phyloP scores from a whole-genome alignment of 2,888 invertebrate genomes.

The Physocephala rufipes region DNA sequence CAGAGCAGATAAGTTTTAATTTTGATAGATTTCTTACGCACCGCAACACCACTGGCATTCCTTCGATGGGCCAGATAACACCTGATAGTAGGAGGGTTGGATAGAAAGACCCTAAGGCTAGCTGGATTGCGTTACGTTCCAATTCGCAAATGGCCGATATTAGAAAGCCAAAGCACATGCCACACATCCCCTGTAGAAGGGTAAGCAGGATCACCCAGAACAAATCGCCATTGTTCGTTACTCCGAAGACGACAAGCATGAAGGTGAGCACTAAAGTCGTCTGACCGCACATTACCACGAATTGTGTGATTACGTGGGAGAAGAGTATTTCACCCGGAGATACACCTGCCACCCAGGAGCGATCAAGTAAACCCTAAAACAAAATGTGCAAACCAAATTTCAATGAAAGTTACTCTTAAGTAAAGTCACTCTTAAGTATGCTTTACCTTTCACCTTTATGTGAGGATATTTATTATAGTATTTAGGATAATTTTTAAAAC shows the following conservation, averaged over 20 bases:
- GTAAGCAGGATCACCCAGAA: slow-evolving; percentile 85
- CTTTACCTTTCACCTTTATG: background rate
- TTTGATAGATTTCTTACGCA: slow-evolving; percentile 44
- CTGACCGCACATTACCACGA: slow-evolving; percentile 94
- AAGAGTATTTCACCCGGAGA: slow-evolving; percentile 90
- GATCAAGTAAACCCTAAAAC: slow-evolving; percentile 78
- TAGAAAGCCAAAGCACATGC: slow-evolving; percentile 96
- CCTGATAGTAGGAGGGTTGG: slow-evolving; percentile 92
- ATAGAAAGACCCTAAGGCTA: slow-evolving; percentile 93
- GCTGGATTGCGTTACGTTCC: slow-evolving; percentile 91
- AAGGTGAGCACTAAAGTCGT: slow-evolving; percentile 89
- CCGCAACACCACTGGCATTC: slow-evolving; percentile 86
- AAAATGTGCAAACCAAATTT: slow-evolving; percentile 4
- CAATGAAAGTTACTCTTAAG: background rate
- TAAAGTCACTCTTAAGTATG: background rate
- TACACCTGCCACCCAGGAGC: slow-evolving; percentile 95
- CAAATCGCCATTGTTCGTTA: slow-evolving; percentile 89
- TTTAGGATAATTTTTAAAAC: slow-evolving; percentile 25
- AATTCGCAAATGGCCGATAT: slow-evolving; percentile 92
- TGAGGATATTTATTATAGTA: background rate
- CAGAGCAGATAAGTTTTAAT: background rate
- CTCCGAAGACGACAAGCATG: slow-evolving; percentile 89
- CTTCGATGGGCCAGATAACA: slow-evolving; percentile 96
- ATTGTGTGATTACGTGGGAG: slow-evolving; percentile 93
- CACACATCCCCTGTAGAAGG: slow-evolving; percentile 89